These are phyloP conservation scores for Steinernema hermaphroditum DNA, from an alignment of 2,888 invertebrate genomes.

Conservation along the genomic window DNA sequence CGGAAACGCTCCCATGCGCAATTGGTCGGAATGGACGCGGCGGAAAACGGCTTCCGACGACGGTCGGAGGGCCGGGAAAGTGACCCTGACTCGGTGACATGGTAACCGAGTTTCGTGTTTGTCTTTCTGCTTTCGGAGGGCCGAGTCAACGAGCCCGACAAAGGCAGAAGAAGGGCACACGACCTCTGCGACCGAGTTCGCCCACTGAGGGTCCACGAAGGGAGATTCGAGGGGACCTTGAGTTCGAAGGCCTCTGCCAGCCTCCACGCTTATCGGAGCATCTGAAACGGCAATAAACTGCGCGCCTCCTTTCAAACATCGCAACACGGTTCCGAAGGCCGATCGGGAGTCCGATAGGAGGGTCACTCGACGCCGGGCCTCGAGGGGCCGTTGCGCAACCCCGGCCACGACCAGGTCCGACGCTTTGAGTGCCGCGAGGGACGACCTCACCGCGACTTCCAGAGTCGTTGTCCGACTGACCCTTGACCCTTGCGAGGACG, in stretches of 20 bases:
- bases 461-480: neutral
- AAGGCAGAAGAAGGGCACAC: constrained; percentile 13
- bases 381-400: constrained; percentile 13
- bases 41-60: constrained; percentile 22
- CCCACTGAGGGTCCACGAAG: no score
- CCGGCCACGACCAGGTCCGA: constrained; percentile 6
- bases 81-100: constrained; percentile 28
- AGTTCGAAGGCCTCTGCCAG: constrained; percentile 20
- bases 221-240: neutral
- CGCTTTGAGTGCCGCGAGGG: neutral
- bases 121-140: constrained; percentile 29
- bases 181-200: constrained; percentile 22
- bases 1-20: constrained; percentile 25
- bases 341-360: constrained; percentile 12
- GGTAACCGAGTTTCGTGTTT: constrained; percentile 30
- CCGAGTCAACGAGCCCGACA: constrained; percentile 29
- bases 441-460: constrained; percentile 8
- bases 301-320: constrained; percentile 27
- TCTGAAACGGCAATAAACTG: constrained; percentile 27
- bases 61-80: neutral
- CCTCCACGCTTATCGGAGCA: constrained; percentile 21
- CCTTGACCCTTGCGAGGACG: constrained; percentile 26
- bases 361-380: neutral
- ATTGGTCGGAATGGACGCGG: constrained; percentile 17
- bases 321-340: constrained; percentile 8